These are phyloP conservation scores for Pocillopora grandis DNA, from an alignment of 92 coral and sea anemone genomes.

Conservation along the genomic window DNA sequence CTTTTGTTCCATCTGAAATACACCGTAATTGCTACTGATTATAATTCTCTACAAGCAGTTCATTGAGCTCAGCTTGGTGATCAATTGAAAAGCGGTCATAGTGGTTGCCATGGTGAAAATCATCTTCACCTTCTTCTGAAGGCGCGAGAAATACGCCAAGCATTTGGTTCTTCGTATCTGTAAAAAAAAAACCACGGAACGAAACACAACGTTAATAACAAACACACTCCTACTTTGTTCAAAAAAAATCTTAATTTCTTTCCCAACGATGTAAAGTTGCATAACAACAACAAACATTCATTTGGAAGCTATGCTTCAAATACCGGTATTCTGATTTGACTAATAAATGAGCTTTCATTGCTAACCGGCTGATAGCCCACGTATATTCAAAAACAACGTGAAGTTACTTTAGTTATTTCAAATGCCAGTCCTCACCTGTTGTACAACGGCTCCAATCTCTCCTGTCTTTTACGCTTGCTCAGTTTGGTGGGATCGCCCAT, in stretches of 20 bases:
- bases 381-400: too few relatives aligned
- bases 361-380: too few relatives aligned
- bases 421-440: slow-evolving; percentile 75
- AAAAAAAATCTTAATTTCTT: too few relatives aligned
- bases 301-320: too few relatives aligned
- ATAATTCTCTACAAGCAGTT: neutral
- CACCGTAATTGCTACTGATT: too few relatives aligned
- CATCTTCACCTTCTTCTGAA: slow-evolving; percentile 83
- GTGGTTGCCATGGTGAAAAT: neutral
- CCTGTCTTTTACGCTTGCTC: slow-evolving; percentile 97
- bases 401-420: neutral
- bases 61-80: neutral
- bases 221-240: too few relatives aligned
- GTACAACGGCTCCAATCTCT: slow-evolving; percentile 92
- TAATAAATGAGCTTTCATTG: too few relatives aligned
- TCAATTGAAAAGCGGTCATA: neutral
- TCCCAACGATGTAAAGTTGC: too few relatives aligned
- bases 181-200: neutral
- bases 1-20: too few relatives aligned
- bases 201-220: slow-evolving; percentile 10
- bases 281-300: too few relatives aligned
- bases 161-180: slow-evolving; percentile 99
- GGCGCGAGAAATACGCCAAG: slow-evolving; percentile 98
- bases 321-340: too few relatives aligned
- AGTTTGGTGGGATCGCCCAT: slow-evolving; percentile 91